These are phyloP conservation scores for Caenorhabditis drosophilae DNA, from an alignment of 2,888 invertebrate genomes.

Conservation along the genomic window DNA sequence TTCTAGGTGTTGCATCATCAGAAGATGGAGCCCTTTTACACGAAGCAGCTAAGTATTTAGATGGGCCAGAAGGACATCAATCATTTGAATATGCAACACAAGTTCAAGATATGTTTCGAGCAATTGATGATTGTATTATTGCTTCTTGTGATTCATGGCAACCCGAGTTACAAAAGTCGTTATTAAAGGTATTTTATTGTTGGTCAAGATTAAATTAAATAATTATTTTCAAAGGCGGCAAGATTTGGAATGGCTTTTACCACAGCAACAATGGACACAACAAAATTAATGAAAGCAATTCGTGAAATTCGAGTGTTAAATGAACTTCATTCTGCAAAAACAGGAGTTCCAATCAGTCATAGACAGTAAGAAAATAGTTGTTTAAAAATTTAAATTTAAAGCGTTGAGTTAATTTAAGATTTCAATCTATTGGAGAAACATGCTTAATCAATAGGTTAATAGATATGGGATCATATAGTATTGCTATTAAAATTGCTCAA, in stretches of 20 bases:
- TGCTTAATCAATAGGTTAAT: slow-evolving; percentile 46
- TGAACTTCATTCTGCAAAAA: slow-evolving; percentile 33
- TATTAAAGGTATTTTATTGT: too few species aligned
- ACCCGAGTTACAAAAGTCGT: slow-evolving; percentile 32
- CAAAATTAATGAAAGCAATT: slow-evolving; percentile 40
- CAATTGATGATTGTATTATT: slow-evolving; percentile 45
- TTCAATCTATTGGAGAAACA: slow-evolving; percentile 25
- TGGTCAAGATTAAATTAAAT: too few species aligned
- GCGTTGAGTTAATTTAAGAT: neutral
- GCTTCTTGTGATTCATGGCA: slow-evolving; percentile 35
- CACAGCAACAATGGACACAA: slow-evolving; percentile 32
- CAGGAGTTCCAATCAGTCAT: slow-evolving; percentile 49
- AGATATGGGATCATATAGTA: slow-evolving; percentile 44
- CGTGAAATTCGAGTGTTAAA: slow-evolving; percentile 46
- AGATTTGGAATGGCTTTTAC: slow-evolving; percentile 52
- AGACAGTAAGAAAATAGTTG: slow-evolving; percentile 26
- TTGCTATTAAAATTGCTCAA: slow-evolving; percentile 42
- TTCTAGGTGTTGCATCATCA: slow-evolving; percentile 30
- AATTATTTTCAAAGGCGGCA: slow-evolving; percentile 42
- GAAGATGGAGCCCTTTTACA: slow-evolving; percentile 47
- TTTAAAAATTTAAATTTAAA: neutral
- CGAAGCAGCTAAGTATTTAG: slow-evolving; percentile 37
- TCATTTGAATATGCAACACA: slow-evolving; percentile 36
- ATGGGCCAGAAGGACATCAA: slow-evolving; percentile 26
- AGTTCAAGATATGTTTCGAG: slow-evolving; percentile 39